Conservation (phyloP, 35 echinoderm and acorn worm species). For the Lytechinus pictus region DNA sequence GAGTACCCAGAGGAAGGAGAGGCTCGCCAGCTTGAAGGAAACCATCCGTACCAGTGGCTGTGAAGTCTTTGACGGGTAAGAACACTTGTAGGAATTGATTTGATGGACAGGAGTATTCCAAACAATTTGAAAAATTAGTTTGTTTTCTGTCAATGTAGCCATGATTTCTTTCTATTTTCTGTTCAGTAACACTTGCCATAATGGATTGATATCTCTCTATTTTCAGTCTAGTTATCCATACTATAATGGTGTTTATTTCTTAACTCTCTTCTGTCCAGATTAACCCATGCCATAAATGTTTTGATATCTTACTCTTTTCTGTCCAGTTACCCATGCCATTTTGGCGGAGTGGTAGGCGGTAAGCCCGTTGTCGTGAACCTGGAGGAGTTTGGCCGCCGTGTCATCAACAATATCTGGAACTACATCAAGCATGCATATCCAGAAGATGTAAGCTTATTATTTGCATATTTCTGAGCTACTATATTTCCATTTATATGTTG, state of each 20-base stretch:
- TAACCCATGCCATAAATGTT: too few species aligned
- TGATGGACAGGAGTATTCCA: too few species aligned
- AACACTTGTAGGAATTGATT: not conserved
- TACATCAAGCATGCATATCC: slow-evolving; percentile 59
- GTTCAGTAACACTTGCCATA: too few species aligned
- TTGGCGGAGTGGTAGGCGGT: slow-evolving; percentile 79
- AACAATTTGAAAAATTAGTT: too few species aligned
- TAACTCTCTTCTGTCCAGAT: too few species aligned
- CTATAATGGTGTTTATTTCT: too few species aligned
- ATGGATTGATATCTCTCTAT: too few species aligned
- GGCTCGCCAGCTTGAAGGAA: slow-evolving; percentile 68
- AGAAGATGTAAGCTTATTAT: slow-evolving; percentile 64
- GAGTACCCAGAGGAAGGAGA: slow-evolving; percentile 39
- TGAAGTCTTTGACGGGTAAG: slow-evolving; percentile 90
- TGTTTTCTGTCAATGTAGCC: too few species aligned
- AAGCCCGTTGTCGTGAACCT: slow-evolving; percentile 76
- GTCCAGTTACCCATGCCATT: slow-evolving; percentile 86
- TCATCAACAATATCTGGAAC: slow-evolving; percentile 96
- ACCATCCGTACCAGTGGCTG: slow-evolving; percentile 72
- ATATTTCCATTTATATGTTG: too few species aligned
- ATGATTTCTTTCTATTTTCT: too few species aligned
- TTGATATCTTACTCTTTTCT: not conserved
- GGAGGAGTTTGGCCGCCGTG: slow-evolving; percentile 87
- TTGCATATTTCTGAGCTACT: too few species aligned
- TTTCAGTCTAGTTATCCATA: too few species aligned